Evolutionary conservation across 2,888 invertebrate genomes (phyloP).

Genomic region (Monopis laevigella): DNA sequence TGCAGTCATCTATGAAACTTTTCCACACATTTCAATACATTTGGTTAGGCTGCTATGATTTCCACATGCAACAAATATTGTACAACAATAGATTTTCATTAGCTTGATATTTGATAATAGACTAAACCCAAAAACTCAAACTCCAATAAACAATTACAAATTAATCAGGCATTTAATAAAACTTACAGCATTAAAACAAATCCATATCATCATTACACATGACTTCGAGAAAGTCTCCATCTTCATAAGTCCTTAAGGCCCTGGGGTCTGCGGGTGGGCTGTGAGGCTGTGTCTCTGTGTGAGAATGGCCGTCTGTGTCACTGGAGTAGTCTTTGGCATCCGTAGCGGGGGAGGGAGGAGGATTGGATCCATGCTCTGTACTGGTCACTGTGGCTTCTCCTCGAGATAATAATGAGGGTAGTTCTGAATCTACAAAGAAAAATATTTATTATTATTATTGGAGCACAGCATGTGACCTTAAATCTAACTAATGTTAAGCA

Average conservation of each 20-base stretch:
- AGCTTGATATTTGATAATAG: no score
- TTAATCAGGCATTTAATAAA: no score
- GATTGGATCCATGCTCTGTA: constrained; percentile 73
- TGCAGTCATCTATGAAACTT: no score
- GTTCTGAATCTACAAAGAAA: constrained; percentile 59
- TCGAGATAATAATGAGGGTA: constrained; percentile 71
- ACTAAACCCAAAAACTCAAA: no score
- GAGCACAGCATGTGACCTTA: no score
- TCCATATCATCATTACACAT: constrained; percentile 76
- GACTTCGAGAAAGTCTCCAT: constrained; percentile 77
- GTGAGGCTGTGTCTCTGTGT: constrained; percentile 50
- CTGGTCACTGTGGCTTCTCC: constrained; percentile 65
- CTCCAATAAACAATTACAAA: no score
- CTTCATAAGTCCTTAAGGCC: constrained; percentile 52
- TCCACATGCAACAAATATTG: no score
- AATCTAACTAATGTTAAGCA: no score
- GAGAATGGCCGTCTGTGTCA: constrained; percentile 69
- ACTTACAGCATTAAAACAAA: constrained; percentile 57
- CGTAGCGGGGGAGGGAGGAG: constrained; percentile 84
- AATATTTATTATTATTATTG: no score
- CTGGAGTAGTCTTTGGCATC: constrained; percentile 74
- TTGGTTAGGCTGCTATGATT: no score
- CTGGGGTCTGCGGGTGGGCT: constrained; percentile 32
- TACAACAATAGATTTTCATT: no score
- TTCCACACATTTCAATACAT: no score